Conservation (phyloP, 2,113 vertebrate genomes). For the Phyllostomus hastatus region DNA sequence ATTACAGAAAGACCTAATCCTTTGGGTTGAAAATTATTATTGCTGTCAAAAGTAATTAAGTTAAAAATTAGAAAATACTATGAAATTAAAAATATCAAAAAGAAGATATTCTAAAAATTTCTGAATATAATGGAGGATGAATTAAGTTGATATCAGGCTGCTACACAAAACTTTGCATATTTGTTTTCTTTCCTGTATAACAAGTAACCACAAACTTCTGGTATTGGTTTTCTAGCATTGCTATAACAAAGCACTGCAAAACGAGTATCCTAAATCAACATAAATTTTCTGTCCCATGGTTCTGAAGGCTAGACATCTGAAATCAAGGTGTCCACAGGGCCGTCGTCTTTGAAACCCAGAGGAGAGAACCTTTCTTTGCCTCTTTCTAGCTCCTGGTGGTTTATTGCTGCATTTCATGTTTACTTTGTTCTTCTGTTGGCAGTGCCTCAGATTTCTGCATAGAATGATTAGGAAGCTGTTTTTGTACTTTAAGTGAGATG, state of each 20-base stretch:
- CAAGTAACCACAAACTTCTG: not conserved
- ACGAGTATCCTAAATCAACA: not conserved
- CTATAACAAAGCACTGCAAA: not conserved
- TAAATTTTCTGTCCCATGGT: not conserved
- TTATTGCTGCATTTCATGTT: not conserved
- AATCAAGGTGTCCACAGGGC: not conserved
- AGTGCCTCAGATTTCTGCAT: not conserved
- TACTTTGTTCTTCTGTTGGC: not conserved
- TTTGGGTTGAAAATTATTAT: not conserved
- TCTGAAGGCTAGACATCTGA: not conserved
- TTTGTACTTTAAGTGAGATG: not conserved
- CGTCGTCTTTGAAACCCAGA: not conserved
- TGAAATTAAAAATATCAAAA: not conserved
- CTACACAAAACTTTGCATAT: not conserved
- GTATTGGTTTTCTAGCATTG: not conserved
- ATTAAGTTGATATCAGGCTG: not conserved
- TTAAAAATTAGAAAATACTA: not conserved
- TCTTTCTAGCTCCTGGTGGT: not conserved
- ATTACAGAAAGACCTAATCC: not conserved
- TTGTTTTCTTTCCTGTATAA: not conserved
- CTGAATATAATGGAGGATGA: not conserved
- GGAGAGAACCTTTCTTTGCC: not conserved
- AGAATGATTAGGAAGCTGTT: not conserved
- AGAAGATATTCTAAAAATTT: not conserved
- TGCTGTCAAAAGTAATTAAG: not conserved